Percentiles rank a stretch among this genome's conserved stretches.
phyloP scores from a whole-genome alignment of 2,797 vertebrate species.

The Chelon labrosus region DNA sequence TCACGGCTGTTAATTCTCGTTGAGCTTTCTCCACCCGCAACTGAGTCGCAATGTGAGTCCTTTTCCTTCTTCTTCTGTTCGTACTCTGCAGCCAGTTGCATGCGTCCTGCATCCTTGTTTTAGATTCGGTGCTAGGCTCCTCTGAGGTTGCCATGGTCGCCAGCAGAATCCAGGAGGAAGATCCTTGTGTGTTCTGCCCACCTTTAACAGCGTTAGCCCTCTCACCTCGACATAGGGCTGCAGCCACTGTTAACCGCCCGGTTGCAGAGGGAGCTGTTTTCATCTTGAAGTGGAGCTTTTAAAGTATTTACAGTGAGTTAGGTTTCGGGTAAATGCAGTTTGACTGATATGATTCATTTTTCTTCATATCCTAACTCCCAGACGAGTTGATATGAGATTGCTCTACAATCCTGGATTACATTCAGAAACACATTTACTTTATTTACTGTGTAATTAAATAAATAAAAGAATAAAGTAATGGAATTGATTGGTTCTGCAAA shows the following conservation, averaged over 20 bases:
- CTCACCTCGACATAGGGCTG: slow-evolving; percentile 1
- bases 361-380: no score
- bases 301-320: neutral
- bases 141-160: slow-evolving; percentile 67
- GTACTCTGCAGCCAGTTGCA: slow-evolving; percentile 44
- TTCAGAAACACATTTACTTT: no score
- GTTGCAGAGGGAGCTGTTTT: neutral
- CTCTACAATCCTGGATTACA: no score
- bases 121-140: slow-evolving; percentile 29
- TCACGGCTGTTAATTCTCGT: slow-evolving; percentile 1
- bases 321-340: no score
- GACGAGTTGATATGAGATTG: no score
- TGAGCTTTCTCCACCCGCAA: slow-evolving; percentile 22
- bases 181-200: slow-evolving; percentile 23
- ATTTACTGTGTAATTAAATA: no score
- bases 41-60: slow-evolving; percentile 27
- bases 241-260: neutral
- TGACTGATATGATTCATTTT: no score
- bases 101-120: slow-evolving; percentile 50
- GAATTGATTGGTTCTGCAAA: no score
- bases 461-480: no score
- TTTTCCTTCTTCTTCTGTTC: slow-evolving; percentile 16
- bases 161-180: slow-evolving; percentile 40
- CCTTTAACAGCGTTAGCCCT: slow-evolving; percentile 21
- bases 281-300: neutral